Evolutionary conservation across 2,113 vertebrate genomes (phyloP).

Genomic region (Oryctolagus cuniculus): DNA sequence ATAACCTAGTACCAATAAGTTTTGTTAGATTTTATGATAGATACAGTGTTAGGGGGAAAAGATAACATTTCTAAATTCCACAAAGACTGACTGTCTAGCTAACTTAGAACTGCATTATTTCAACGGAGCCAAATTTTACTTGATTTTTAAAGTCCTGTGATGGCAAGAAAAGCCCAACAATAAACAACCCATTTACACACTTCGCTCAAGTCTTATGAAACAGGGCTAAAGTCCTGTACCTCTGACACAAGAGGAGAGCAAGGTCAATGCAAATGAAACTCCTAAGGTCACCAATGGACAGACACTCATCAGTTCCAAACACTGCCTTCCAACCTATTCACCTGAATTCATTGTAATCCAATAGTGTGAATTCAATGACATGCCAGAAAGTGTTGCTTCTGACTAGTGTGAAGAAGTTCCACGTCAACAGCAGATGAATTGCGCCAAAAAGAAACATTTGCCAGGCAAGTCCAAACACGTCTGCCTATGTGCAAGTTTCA

Average conservation of each 20-base stretch:
- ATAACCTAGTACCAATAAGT: not conserved
- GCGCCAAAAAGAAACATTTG: constrained; percentile 65
- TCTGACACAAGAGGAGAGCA: not conserved
- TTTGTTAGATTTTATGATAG: not conserved
- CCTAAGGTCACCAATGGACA: not conserved
- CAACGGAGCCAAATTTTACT: not conserved
- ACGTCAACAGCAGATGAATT: constrained; percentile 59
- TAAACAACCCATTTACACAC: not conserved
- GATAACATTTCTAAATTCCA: not conserved
- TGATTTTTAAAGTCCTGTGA: not conserved
- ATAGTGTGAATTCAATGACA: constrained; percentile 39
- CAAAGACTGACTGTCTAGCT: not conserved
- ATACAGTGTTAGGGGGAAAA: not conserved
- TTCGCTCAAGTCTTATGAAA: not conserved
- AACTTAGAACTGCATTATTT: not conserved
- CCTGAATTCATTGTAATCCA: not conserved
- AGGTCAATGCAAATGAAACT: not conserved
- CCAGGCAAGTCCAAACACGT: constrained; percentile 45
- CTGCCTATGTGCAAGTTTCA: constrained; percentile 21
- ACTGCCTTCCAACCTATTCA: not conserved
- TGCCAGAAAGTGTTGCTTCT: not conserved
- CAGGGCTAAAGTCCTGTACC: not conserved
- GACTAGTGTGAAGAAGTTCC: constrained; percentile 57
- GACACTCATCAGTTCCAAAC: not conserved
- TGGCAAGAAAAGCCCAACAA: not conserved